Evolutionary conservation across 2,888 invertebrate genomes (phyloP).

Genomic region (Anoplius nigerrimus): DNA sequence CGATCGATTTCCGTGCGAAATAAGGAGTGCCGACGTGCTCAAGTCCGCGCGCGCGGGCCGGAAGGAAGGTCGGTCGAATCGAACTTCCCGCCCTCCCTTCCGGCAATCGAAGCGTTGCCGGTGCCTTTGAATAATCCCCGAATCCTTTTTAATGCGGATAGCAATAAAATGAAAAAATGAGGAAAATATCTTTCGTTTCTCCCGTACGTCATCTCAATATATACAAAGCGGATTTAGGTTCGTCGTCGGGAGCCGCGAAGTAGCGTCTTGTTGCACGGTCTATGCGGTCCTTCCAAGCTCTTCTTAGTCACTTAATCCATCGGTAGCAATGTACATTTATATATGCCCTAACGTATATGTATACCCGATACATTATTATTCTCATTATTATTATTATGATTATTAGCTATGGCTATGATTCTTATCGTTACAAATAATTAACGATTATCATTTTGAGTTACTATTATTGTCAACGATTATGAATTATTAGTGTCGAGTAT

Average conservation of each 20-base stretch:
- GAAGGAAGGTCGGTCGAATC: slow-evolving; percentile 5
- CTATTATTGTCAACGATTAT: too few relatives aligned
- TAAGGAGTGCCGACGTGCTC: slow-evolving; percentile 45
- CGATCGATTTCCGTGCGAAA: background rate
- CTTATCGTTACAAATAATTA: background rate
- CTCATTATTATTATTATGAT: background rate
- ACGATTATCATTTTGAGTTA: background rate
- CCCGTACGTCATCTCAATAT: background rate
- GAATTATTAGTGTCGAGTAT: slow-evolving; percentile 16
- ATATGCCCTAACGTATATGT: slow-evolving; percentile 21
- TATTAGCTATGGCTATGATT: background rate
- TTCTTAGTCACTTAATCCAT: slow-evolving; percentile 39
- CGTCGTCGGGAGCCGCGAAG: slow-evolving; percentile 44
- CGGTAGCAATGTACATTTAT: slow-evolving; percentile 17
- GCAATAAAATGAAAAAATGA: slow-evolving; percentile 46
- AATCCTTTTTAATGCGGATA: slow-evolving; percentile 45
- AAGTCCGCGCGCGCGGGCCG: slow-evolving; percentile 36
- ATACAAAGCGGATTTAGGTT: slow-evolving; percentile 34
- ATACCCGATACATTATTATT: background rate
- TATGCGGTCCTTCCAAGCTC: slow-evolving; percentile 52
- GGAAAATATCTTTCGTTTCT: slow-evolving; percentile 20
- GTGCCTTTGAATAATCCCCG: slow-evolving; percentile 48
- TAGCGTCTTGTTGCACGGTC: slow-evolving; percentile 48
- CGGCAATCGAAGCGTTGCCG: slow-evolving; percentile 41
- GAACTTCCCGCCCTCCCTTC: slow-evolving; percentile 14